phyloP scores from a whole-genome alignment of 1,140 invertebrate species.

The Leucophenga varia region DNA sequence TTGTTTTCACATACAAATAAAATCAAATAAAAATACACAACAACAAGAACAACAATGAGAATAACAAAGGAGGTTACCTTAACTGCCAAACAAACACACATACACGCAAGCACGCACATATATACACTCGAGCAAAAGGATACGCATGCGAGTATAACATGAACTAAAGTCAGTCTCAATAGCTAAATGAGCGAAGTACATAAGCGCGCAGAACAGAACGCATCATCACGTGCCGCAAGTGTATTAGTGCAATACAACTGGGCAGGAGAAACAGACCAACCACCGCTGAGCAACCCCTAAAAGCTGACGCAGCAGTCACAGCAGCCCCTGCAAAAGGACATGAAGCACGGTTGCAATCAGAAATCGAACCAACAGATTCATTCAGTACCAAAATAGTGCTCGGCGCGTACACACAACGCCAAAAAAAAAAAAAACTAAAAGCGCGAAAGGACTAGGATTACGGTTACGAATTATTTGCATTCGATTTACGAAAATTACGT shows the following conservation, averaged over 20 bases:
- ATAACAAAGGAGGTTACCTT: conserved; percentile 24
- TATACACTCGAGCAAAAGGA: conserved; percentile 8
- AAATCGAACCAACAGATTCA: conserved; percentile 7
- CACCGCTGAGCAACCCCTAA: conserved; percentile 52
- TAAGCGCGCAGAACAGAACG: conserved; percentile 20
- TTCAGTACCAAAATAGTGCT: conserved; percentile 45
- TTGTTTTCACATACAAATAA: conserved; percentile 56
- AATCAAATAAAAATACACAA: conserved; percentile 53
- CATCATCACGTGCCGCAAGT: conserved; percentile 34
- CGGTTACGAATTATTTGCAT: too few relatives aligned
- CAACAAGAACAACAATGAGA: conserved; percentile 25
- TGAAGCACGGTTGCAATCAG: too few relatives aligned
- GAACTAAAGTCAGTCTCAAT: neutral
- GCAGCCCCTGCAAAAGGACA: conserved; percentile 1
- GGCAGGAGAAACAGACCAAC: conserved; percentile 52
- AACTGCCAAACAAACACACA: conserved; percentile 29
- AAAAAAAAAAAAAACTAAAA: too few relatives aligned
- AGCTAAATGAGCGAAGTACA: conserved; percentile 23
- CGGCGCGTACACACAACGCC: conserved; percentile 39
- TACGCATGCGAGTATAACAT: neutral
- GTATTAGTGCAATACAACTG: conserved; percentile 29
- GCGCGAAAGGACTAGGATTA: too few relatives aligned
- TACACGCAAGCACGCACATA: conserved; percentile 5
- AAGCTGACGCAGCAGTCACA: neutral
- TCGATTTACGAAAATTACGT: too few relatives aligned